phyloP scores from a whole-genome alignment of 2,888 invertebrate species.

The Macropis europaea region DNA sequence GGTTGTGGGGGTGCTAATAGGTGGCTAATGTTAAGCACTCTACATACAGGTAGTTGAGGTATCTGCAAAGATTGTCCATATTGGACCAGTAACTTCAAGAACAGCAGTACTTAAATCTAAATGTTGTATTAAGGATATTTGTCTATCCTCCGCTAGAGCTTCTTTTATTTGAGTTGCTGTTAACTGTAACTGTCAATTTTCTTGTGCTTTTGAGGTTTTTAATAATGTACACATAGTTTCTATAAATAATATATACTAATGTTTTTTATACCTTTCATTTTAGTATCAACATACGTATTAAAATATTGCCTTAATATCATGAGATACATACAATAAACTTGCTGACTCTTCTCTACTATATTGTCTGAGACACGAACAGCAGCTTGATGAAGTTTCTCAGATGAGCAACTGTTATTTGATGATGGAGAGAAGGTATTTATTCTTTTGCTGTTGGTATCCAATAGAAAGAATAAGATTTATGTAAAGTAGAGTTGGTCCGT shows the following conservation, averaged over 20 bases:
- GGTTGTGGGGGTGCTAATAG: constrained; percentile 39
- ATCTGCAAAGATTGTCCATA: constrained; percentile 60
- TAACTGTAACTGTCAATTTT: constrained; percentile 53
- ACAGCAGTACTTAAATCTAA: constrained; percentile 53
- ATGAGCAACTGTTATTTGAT: constrained; percentile 1
- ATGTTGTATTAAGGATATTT: constrained; percentile 55
- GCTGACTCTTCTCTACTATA: constrained; percentile 32
- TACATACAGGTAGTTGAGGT: constrained; percentile 53
- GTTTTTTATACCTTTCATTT: neutral
- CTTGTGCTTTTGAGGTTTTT: constrained; percentile 17
- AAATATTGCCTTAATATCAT: constrained; percentile 25
- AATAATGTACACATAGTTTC: constrained; percentile 9
- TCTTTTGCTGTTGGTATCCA: constrained; percentile 53
- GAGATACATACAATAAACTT: constrained; percentile 3
- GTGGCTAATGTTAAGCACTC: constrained; percentile 56
- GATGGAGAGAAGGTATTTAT: constrained; percentile 42
- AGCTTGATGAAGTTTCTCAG: neutral
- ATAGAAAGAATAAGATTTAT: constrained; percentile 34
- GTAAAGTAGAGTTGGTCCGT: constrained; percentile 58
- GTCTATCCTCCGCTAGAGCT: constrained; percentile 55
- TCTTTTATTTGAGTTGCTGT: constrained; percentile 62
- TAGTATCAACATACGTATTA: neutral
- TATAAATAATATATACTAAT: neutral
- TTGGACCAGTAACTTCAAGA: constrained; percentile 58
- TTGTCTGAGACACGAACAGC: constrained; percentile 37